Percentiles rank a stretch among this genome's conserved stretches.
phyloP scores from a whole-genome alignment of 2,113 vertebrate species.

The Poeciliopsis turrubarensis region DNA sequence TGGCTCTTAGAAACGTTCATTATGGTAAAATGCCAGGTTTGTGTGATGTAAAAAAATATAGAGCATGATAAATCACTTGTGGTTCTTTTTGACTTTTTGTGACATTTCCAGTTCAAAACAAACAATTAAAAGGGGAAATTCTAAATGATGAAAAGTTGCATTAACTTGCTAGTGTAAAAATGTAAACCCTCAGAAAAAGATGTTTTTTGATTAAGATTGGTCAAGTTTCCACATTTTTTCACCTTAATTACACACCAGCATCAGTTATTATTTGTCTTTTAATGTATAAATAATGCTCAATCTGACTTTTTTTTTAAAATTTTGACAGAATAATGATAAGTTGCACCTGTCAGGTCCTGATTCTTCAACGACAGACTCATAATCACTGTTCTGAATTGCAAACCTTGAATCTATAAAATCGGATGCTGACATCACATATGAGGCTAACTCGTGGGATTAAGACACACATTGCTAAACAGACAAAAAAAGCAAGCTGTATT shows the following conservation, averaged over 20 bases:
- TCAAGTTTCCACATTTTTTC: not conserved
- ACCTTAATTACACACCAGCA: not conserved
- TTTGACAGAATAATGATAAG: not conserved
- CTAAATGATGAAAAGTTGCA: not conserved
- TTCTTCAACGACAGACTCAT: not conserved
- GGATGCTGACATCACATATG: constrained; percentile 23
- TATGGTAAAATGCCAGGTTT: not conserved
- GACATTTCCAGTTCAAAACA: not conserved
- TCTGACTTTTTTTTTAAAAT: no score
- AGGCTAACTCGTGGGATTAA: constrained; percentile 9
- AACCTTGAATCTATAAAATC: constrained; percentile 3
- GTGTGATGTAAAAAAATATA: no score
- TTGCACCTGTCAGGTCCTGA: not conserved
- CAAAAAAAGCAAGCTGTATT: constrained; percentile 44
- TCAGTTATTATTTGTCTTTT: not conserved
- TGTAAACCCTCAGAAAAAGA: not conserved
- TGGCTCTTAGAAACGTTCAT: not conserved
- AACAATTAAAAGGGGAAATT: no score
- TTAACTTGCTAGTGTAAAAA: not conserved
- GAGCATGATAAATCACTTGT: no score
- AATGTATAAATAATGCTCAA: no score
- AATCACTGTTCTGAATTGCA: not conserved
- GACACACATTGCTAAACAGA: constrained; percentile 17
- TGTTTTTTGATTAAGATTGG: not conserved
- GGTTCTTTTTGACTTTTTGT: not conserved